Conservation (phyloP, 2,113 vertebrate species). For the Dipodomys ordii region DNA sequence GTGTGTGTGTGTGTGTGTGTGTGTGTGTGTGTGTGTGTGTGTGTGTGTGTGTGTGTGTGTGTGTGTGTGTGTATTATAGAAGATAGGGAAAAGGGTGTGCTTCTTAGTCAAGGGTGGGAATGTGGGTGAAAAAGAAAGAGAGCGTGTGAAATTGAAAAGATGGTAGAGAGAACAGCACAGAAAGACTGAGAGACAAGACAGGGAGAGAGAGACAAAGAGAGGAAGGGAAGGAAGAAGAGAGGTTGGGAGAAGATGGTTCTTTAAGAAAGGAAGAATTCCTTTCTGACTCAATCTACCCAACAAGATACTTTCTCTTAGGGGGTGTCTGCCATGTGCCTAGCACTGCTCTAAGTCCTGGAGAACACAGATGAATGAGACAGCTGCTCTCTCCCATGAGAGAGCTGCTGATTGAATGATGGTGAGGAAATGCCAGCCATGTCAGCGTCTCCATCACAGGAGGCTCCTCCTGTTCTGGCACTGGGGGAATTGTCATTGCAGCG, state of each 20-base stretch:
- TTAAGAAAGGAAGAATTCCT: background rate
- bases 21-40: no score
- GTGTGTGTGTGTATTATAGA: no score
- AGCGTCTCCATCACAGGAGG: background rate
- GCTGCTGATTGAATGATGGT: background rate
- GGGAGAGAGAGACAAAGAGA: no score
- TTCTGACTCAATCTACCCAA: background rate
- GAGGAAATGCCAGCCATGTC: background rate
- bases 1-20: no score
- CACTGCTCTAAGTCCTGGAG: background rate
- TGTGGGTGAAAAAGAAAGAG: background rate
- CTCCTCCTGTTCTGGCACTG: background rate
- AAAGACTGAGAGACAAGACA: background rate
- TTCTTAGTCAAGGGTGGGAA: background rate
- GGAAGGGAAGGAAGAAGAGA: fast-evolving
- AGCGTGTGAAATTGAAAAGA: background rate
- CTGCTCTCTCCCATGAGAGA: background rate
- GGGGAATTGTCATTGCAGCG: background rate
- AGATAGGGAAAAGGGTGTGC: background rate
- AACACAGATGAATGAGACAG: background rate
- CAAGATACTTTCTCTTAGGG: background rate
- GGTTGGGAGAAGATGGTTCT: background rate
- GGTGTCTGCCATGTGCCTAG: fast-evolving
- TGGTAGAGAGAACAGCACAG: background rate
- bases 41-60: no score